Evolutionary conservation across 1,140 invertebrate genomes (phyloP).

Genomic region (Bilobella aurantiaca): DNA sequence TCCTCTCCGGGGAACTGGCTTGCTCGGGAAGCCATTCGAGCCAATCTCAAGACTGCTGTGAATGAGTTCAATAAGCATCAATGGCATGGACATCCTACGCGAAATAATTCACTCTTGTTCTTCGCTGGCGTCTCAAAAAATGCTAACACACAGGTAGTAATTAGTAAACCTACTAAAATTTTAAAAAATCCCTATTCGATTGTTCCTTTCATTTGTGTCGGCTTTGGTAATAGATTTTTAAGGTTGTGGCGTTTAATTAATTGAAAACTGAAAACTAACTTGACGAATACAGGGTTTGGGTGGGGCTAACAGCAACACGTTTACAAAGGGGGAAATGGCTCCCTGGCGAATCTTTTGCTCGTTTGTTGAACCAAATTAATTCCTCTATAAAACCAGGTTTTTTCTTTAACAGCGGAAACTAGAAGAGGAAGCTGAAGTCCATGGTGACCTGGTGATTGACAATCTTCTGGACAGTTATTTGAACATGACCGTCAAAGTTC

Average conservation of each 20-base stretch:
- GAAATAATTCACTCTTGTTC: constrained; percentile 6
- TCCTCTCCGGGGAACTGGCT: constrained; percentile 25
- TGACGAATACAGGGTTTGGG: too few species aligned
- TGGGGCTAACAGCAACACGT: too few species aligned
- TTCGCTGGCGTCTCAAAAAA: constrained; percentile 6
- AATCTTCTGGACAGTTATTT: constrained; percentile 42
- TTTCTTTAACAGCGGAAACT: constrained; percentile 15
- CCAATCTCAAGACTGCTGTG: neutral
- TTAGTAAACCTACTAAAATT: too few species aligned
- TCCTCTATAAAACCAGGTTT: too few species aligned
- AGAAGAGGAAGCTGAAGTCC: constrained; percentile 12
- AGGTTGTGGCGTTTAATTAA: too few species aligned
- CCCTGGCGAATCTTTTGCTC: too few species aligned
- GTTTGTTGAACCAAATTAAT: too few species aligned
- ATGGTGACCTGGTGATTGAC: constrained; percentile 41
- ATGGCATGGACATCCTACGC: neutral
- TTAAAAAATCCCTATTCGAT: too few species aligned
- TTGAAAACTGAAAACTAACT: too few species aligned
- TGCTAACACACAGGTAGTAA: neutral
- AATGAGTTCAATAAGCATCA: neutral
- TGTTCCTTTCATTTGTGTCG: too few species aligned
- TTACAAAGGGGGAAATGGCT: too few species aligned
- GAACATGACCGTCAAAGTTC: constrained; percentile 44
- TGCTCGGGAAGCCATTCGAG: constrained; percentile 18
- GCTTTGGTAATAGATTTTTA: too few species aligned